phyloP scores from a whole-genome alignment of 2,888 invertebrate species.

The Iphiclides podalirius region DNA sequence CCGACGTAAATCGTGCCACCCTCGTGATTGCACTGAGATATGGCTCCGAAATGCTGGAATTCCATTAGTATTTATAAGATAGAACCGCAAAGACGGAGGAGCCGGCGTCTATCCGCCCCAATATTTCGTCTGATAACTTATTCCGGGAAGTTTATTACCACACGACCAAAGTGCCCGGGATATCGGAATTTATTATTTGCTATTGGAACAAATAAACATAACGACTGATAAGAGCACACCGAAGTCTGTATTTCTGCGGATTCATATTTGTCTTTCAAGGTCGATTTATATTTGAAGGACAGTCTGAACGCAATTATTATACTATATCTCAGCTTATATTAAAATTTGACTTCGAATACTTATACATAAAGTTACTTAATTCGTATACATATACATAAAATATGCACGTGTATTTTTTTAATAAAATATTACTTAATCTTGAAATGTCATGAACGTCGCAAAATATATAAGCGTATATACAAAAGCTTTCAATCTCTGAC shows the following conservation, averaged over 20 bases:
- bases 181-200: slow-evolving; percentile 19
- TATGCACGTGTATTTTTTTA: too few species aligned
- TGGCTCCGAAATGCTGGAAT: slow-evolving; percentile 44
- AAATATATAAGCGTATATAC: too few species aligned
- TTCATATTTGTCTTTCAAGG: neutral
- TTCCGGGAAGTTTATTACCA: slow-evolving; percentile 15
- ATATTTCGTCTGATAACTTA: slow-evolving; percentile 24
- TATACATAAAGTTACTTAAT: neutral
- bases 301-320: neutral
- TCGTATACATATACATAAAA: too few species aligned
- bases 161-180: slow-evolving; percentile 22
- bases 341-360: too few species aligned
- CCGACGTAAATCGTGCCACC: slow-evolving; percentile 61
- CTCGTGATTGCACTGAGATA: slow-evolving; percentile 50
- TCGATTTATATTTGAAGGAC: slow-evolving; percentile 1
- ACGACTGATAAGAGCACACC: slow-evolving; percentile 11
- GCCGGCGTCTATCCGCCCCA: slow-evolving; percentile 17
- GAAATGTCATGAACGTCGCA: too few species aligned
- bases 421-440: too few species aligned
- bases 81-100: slow-evolving; percentile 40
- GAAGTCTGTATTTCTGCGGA: slow-evolving; percentile 8
- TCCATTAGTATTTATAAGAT: slow-evolving; percentile 51
- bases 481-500: too few species aligned
- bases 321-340: neutral
- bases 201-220: slow-evolving; percentile 11